Base-by-base conservation (phyloP, 2,888 invertebrate species). In the Yponomeuta evonymella region DNA sequence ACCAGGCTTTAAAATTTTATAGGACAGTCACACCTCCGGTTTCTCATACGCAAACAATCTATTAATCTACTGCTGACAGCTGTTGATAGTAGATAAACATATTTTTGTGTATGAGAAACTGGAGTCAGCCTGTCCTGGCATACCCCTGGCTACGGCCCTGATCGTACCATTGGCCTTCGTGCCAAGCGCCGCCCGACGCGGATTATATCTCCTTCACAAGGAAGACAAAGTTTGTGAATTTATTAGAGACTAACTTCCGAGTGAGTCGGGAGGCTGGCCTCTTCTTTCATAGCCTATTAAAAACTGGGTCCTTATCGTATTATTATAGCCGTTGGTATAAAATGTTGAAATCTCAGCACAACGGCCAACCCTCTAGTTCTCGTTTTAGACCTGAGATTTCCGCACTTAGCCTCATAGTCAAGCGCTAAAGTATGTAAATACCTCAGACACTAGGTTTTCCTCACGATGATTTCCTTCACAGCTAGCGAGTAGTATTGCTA, bases 151-250 rank as follows among this genome's bases (percentile, higher is more conserved):
- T 43, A 43, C 43, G 43, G 43, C 43, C 8, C 43, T 43, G 74
- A 67, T 73, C 33, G 29, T 9, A 30, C 23, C 48, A 66, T 10
- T 48, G 71, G 72, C 72, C 72, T 73, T 73, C 72, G 75, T 73
- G 71, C 73, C 72, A 30, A 48, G 29, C 48, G 33, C 12, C 43
- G 15, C 11, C 43, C 67, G 36, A 33, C 29, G 67, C 67, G 67
- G 67, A 33, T 67, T 67, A 67, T 67, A 67, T 67, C 76, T 73
- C 73, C 72, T 75, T 75, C 70, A 73, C 69, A 71, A 71, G 70
- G 71, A 74, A 72, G 73, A 71, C 72, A 73, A 79, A 79, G 73
- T 79, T 79, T 76, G 72, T 74, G 76, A 79, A 77, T 79, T 77
- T 74, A 76, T 76, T 77, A 74, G 76, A 75, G 75, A 73, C 74